Evolutionary conservation across 92 coral and sea anemone species (phyloP), one percentile per base, ranked within the genome.

Genomic region (Epizoanthus stellaris): DNA sequence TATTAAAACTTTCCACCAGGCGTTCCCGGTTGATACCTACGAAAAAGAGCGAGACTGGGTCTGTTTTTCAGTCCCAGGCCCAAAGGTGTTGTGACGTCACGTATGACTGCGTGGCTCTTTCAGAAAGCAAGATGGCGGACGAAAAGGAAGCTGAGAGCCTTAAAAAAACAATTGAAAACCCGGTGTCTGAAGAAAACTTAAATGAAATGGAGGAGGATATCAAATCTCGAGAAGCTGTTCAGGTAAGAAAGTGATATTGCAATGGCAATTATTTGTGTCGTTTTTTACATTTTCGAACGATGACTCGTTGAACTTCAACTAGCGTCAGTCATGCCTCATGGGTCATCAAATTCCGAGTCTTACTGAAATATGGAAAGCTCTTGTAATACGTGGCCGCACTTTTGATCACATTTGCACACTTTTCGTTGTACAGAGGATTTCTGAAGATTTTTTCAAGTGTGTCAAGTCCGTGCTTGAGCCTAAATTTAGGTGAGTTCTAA

Each of bases 121-220:
- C 85, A 69, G 62, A 85, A 87, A 86, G 60, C 94, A 96, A 96
- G 80, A 96, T 96, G 99, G 99, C 99, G 98, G 99, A 94, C 89
- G 92, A 89, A 70, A 61, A 77, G 86, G 73, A 86, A 73, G 69
- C 38, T 42, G 70, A 65, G 39, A 45, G 63, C 40, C 14, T 40
- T 64, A 64, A 45, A 47, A 81, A 11, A 17, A 39, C 71, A 79
- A 19, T 20, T 62, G 54, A 66, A 40, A 79, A 19, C 45, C 71
- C 60, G 72, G 71, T 40, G 62, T 56, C 80, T 30, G 80, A 76
- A 14, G 87, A 77, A 88, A 77, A 59, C 47, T 15, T 45, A 11
- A n/a, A 75, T 30, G 70, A 88, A 72, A 47, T 57, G 54, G 70
- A 90, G 42, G 65, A 61, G n/a, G 67, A 53, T 36, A 36, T 13